A percentile compares a stretch with the other conserved stretches of the same genome.
phyloP scores from a whole-genome alignment of 2,113 vertebrate genomes.

The Bujurquina vittata region DNA sequence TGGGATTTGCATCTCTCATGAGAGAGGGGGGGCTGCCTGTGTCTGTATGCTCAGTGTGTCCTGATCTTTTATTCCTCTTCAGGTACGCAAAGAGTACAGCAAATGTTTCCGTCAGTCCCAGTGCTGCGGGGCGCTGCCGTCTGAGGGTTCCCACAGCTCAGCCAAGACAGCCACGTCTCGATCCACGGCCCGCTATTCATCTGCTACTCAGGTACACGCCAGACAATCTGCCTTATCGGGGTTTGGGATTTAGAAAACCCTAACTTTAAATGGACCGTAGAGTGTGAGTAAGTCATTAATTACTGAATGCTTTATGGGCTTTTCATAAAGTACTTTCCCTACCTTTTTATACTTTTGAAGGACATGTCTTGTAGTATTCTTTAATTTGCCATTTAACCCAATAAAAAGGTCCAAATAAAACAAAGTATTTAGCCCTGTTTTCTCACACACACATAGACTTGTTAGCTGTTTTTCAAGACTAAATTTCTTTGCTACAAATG shows the following conservation, averaged over 20 bases:
- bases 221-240: neutral
- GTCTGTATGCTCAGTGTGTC: slow-evolving; percentile 10
- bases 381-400: neutral
- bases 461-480: neutral
- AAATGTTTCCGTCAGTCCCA: slow-evolving; percentile 97
- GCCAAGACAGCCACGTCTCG: slow-evolving; percentile 92
- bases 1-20: slow-evolving; percentile 34
- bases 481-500: neutral
- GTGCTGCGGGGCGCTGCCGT: slow-evolving; percentile 90
- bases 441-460: neutral
- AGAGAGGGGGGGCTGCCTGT: neutral
- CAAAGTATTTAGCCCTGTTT: neutral
- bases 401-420: neutral
- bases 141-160: slow-evolving; percentile 92
- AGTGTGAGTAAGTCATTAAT: neutral
- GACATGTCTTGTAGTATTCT: neutral
- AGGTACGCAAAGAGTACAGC: slow-evolving; percentile 98
- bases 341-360: neutral
- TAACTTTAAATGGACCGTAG: neutral
- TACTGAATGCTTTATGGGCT: neutral
- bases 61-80: slow-evolving; percentile 36
- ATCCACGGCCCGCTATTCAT: slow-evolving; percentile 95
- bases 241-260: neutral
- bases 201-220: slow-evolving; percentile 90
- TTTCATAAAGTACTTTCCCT: neutral